These are phyloP conservation scores for Orthosia cruda DNA, from an alignment of 2,888 invertebrate species.

Conservation along the genomic window DNA sequence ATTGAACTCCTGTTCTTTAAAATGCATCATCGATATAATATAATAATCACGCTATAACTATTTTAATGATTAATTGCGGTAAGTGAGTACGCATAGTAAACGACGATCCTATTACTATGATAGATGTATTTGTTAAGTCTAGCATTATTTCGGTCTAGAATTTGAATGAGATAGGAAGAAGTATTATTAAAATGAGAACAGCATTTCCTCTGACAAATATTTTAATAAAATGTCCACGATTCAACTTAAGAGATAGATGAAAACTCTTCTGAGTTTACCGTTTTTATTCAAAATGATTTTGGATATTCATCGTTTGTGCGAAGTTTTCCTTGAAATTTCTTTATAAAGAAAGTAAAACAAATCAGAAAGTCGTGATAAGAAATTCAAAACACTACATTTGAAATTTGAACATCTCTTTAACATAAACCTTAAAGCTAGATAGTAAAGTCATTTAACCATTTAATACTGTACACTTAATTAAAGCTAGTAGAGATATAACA, in stretches of 20 bases:
- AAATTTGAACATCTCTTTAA: conserved; percentile 5
- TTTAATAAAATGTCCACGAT: conserved; percentile 38
- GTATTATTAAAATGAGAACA: conserved; percentile 31
- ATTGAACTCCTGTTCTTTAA: neutral
- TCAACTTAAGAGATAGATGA: conserved; percentile 38
- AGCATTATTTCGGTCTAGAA: neutral
- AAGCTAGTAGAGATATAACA: neutral
- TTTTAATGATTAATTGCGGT: too few relatives aligned
- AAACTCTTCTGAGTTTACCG: conserved; percentile 43
- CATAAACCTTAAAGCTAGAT: neutral
- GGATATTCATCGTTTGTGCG: conserved; percentile 38
- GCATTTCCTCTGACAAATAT: conserved; percentile 18
- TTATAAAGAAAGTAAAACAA: conserved; percentile 39
- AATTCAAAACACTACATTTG: conserved; percentile 30
- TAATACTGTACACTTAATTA: neutral
- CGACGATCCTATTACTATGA: neutral
- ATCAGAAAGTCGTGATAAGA: conserved; percentile 43
- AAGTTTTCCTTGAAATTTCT: conserved; percentile 34
- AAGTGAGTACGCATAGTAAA: too few relatives aligned
- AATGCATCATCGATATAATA: too few relatives aligned
- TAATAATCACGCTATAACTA: neutral
- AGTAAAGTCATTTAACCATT: neutral
- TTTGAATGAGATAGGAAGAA: neutral
- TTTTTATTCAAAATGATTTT: conserved; percentile 47
- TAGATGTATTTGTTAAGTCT: neutral